Conservation (phyloP, 2,888 invertebrate species). For the Arenicola marina region DNA sequence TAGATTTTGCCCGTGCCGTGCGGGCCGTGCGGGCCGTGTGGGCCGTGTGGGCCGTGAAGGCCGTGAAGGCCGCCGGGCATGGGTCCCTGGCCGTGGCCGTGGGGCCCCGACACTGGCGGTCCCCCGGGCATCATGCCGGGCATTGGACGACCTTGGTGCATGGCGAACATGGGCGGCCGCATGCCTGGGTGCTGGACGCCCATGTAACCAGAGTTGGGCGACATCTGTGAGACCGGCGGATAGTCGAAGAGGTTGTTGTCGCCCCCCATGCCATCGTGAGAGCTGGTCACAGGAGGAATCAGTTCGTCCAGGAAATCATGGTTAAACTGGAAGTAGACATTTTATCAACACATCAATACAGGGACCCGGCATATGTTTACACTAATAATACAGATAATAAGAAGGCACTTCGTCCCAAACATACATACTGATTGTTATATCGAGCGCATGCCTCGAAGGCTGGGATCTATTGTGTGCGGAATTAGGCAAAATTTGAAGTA, state of each 20-base stretch:
- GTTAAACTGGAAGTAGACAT: background rate
- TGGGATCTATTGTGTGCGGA: too few relatives aligned
- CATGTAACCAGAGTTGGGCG: background rate
- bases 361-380: background rate
- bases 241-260: background rate
- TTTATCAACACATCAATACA: background rate
- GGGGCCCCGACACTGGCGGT: background rate
- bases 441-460: too few relatives aligned
- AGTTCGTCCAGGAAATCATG: constrained; percentile 5
- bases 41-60: background rate
- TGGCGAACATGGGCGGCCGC: background rate
- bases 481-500: too few relatives aligned
- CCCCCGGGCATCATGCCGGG: background rate
- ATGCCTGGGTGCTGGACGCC: background rate
- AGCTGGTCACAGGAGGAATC: background rate
- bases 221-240: background rate
- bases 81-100: background rate
- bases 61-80: background rate
- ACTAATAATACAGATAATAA: background rate
- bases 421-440: background rate
- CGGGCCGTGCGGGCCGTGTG: background rate
- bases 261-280: background rate
- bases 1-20: constrained; percentile 66
- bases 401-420: background rate
- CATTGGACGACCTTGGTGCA: background rate